Conservation (phyloP, 2,888 invertebrate species). For the Norana najaformis region DNA sequence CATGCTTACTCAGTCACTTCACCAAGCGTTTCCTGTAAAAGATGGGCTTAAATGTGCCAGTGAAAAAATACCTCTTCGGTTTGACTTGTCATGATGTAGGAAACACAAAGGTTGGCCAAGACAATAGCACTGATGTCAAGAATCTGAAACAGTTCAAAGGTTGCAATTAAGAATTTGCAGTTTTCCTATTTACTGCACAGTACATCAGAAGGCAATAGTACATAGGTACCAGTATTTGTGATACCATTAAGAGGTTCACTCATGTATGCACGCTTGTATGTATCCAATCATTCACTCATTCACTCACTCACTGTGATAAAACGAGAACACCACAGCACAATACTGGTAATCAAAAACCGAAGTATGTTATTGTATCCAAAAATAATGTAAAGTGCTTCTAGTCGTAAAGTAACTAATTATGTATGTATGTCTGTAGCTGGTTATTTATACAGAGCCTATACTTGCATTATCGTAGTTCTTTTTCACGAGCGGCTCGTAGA, state of each 20-base stretch:
- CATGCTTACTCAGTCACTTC: neutral
- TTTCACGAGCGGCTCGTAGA: slow-evolving; percentile 95
- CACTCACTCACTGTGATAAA: too few species aligned
- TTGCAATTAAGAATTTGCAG: neutral
- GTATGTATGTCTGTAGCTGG: too few species aligned
- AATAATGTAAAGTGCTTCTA: too few species aligned
- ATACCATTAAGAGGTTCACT: too few species aligned
- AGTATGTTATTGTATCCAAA: too few species aligned
- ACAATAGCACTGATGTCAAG: slow-evolving; percentile 95
- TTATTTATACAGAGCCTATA: neutral
- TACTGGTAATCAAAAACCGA: too few species aligned
- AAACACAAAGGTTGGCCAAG: slow-evolving; percentile 94
- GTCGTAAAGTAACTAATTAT: too few species aligned
- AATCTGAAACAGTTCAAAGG: slow-evolving; percentile 68
- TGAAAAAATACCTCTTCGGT: slow-evolving; percentile 76
- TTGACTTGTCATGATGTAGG: slow-evolving; percentile 98
- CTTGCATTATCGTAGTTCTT: slow-evolving; percentile 83
- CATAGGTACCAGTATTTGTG: neutral
- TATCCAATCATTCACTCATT: neutral
- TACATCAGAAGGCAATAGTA: too few species aligned
- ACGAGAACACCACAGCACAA: too few species aligned
- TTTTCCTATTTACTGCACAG: neutral
- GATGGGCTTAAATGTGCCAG: neutral
- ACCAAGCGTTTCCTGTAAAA: too few species aligned
- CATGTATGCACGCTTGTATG: too few species aligned